Base-by-base conservation (phyloP, 2,888 invertebrate species). In the Calliphora vomitoria region DNA sequence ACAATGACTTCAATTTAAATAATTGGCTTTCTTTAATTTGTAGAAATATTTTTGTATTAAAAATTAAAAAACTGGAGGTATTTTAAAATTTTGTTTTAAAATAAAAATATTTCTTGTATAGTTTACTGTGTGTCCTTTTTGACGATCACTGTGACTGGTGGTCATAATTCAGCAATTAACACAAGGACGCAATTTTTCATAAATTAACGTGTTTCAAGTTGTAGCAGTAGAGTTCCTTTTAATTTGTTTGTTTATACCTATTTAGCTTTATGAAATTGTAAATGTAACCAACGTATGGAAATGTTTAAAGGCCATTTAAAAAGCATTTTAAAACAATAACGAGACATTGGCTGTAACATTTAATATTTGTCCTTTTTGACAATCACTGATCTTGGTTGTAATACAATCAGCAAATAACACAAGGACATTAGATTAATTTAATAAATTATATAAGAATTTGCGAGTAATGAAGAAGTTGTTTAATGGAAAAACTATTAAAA, bases 341-440 rank as follows among this genome's bases (percentile, higher is more conserved):
- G 92, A 93, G 91, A 89, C 90, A 90, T 90, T 90, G 91, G 90
- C 90, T 75, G 66, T 68, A 68, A 25, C 3, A 80, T 81, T 91
- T 91, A 75, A 55, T 94, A 78, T 93, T 78, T 89, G 93, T 93
- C 93, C 92, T 92, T 89, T 92, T 91, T 91, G 93, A 93, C 92
- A 90, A 92, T 92, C 90, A 89, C 91, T 90, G 91, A 91, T 87
- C 90, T 90, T 89, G 72, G 20, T 1, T 5, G 41, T 11, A 41
- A 44, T 85, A 82, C 89, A 88, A 87, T 90, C 91, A 91, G 91
- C 91, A 91, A 93, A 92, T 68, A 93, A 92, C 93, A 93, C 92
- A 91, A 92, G 91, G 91, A 92, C 93, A 89, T 81, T 88, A 44
- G 8, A 41, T 10, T 44, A 44, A 44, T 10, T 35, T 71, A 38